phyloP scores from a whole-genome alignment of 2,113 vertebrate genomes.

The Callaeas wilsoni region DNA sequence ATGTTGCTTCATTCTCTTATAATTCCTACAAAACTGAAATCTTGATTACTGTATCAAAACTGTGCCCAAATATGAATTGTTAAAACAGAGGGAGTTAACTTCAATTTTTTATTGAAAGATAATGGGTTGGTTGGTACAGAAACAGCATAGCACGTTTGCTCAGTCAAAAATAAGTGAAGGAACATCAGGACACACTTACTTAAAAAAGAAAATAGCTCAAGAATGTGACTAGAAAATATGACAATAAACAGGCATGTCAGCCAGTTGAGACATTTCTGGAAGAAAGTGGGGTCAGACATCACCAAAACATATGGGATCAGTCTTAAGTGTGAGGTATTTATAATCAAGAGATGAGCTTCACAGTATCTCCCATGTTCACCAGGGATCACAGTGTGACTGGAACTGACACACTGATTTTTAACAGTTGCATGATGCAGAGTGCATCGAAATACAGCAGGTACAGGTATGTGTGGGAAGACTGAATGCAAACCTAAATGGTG shows the following conservation, averaged over 20 bases:
- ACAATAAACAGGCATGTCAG: constrained; percentile 1
- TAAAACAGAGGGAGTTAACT: background rate
- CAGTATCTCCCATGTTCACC: background rate
- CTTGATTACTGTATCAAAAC: background rate
- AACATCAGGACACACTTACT: background rate
- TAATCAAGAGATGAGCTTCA: constrained; percentile 1
- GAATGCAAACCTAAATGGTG: background rate
- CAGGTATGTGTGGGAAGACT: background rate
- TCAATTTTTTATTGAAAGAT: background rate
- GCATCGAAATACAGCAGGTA: background rate
- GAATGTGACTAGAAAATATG: background rate
- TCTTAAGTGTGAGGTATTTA: constrained; percentile 14
- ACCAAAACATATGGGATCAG: constrained; percentile 8
- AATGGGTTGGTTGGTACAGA: background rate
- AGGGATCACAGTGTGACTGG: background rate
- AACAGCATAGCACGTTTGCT: background rate
- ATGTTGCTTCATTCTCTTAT: background rate
- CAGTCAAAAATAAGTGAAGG: background rate
- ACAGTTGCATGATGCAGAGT: background rate
- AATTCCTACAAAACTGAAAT: background rate
- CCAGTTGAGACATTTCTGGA: constrained; percentile 9
- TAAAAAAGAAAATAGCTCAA: background rate
- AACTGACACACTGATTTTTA: background rate
- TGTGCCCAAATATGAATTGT: background rate
- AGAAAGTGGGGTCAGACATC: background rate